Conservation (phyloP, 2,113 vertebrate genomes). For the Crotalus viridis region DNA sequence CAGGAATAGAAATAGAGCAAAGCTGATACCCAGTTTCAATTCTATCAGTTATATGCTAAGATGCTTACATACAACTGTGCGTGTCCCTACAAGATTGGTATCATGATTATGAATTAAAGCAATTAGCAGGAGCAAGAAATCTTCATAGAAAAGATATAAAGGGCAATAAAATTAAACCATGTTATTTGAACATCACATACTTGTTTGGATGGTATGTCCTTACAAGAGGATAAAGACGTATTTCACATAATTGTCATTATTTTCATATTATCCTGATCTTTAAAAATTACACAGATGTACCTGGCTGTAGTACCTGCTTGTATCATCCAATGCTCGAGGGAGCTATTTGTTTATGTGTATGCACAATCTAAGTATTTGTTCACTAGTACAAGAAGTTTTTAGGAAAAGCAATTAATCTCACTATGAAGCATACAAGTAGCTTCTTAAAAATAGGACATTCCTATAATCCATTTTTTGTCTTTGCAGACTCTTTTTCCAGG, state of each 20-base stretch:
- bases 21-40: not conserved
- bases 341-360: not conserved
- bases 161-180: not conserved
- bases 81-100: not conserved
- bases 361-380: constrained; percentile 13
- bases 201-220: not conserved
- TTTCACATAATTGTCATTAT: not conserved
- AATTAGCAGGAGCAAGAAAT: not conserved
- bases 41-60: not conserved
- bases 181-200: not conserved
- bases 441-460: not conserved
- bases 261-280: not conserved
- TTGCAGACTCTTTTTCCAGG: not conserved
- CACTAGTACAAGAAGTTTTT: constrained; percentile 7
- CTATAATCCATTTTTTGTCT: not conserved
- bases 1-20: not conserved
- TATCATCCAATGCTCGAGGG: not conserved
- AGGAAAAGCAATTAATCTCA: constrained; percentile 16
- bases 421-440: not conserved
- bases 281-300: not conserved
- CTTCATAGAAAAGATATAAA: not conserved
- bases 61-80: not conserved
- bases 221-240: not conserved
- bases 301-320: not conserved
- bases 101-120: not conserved